Conservation (phyloP, 2,888 invertebrate genomes). For the Euphydryas editha region DNA sequence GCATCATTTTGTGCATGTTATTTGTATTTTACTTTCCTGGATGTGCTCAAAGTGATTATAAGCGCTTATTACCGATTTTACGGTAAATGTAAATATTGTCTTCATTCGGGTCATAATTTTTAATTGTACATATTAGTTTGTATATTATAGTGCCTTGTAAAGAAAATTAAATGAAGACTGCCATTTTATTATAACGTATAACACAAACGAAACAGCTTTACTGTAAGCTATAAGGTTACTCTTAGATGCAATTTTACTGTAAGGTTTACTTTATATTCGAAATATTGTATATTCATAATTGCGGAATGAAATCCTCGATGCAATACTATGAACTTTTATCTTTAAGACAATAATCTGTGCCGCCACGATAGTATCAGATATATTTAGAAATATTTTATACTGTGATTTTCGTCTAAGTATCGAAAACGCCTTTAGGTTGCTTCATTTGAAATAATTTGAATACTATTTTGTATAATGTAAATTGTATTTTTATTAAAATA, state of each 20-base stretch:
- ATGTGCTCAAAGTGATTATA: slow-evolving; percentile 81
- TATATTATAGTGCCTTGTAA: slow-evolving; percentile 73
- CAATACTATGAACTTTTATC: slow-evolving; percentile 42
- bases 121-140: slow-evolving; percentile 75
- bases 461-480: slow-evolving; percentile 1
- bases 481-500: background rate
- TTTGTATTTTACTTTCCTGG: slow-evolving; percentile 59
- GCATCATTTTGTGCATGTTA: slow-evolving; percentile 78
- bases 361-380: slow-evolving; percentile 38
- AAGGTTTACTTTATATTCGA: slow-evolving; percentile 48
- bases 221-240: slow-evolving; percentile 77
- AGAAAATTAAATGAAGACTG: slow-evolving; percentile 78
- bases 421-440: slow-evolving; percentile 46
- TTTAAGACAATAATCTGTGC: slow-evolving; percentile 45
- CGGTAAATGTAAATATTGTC: slow-evolving; percentile 79
- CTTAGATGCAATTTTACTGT: slow-evolving; percentile 54
- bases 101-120: slow-evolving; percentile 75
- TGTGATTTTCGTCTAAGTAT: slow-evolving; percentile 64
- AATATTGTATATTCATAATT: slow-evolving; percentile 25
- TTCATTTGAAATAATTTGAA: slow-evolving; percentile 43
- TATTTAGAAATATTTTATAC: slow-evolving; percentile 51
- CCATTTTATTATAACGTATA: slow-evolving; percentile 75
- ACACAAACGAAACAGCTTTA: slow-evolving; percentile 78
- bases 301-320: slow-evolving; percentile 29
- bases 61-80: slow-evolving; percentile 83